These are phyloP conservation scores for Drosophila setifemur DNA, from an alignment of 1,140 invertebrate genomes.

Conservation along the genomic window DNA sequence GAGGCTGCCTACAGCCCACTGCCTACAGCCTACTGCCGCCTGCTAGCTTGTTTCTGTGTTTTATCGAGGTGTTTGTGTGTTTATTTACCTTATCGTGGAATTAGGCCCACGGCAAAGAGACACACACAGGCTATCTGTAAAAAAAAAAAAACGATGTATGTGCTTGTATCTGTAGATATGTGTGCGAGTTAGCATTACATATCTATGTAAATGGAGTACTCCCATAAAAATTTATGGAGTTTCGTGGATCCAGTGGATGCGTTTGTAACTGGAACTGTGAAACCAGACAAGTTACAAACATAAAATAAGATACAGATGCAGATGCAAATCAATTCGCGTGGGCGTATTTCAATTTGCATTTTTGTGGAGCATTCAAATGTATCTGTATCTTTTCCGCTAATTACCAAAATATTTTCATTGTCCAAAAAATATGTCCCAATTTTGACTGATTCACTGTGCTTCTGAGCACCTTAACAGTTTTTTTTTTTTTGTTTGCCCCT, in stretches of 20 bases:
- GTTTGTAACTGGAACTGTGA: constrained; percentile 5
- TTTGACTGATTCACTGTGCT: constrained; percentile 11
- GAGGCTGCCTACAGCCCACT: constrained; percentile 13
- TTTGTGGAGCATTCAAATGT: too few species aligned
- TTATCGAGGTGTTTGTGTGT: constrained; percentile 17
- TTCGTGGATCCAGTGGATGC: constrained; percentile 10
- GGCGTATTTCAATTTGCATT: too few species aligned
- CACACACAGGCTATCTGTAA: constrained; percentile 30
- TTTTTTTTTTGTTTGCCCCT: constrained; percentile 2
- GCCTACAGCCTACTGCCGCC: background rate
- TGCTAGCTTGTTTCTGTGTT: background rate
- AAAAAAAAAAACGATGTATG: constrained; percentile 8
- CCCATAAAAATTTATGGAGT: constrained; percentile 11
- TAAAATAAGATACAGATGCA: too few species aligned
- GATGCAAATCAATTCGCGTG: background rate
- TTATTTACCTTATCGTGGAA: constrained; percentile 38
- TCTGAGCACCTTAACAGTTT: background rate
- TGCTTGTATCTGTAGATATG: background rate
- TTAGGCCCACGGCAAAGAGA: constrained; percentile 20
- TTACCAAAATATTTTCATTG: too few species aligned
- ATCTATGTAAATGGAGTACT: constrained; percentile 20
- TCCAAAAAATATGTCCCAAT: too few species aligned
- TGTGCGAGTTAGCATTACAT: constrained; percentile 4
- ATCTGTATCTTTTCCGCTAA: too few species aligned
- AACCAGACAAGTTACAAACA: constrained; percentile 6